Evolutionary conservation across 2,797 vertebrate species (phyloP).

Genomic region (Microctenopoma lineatum): DNA sequence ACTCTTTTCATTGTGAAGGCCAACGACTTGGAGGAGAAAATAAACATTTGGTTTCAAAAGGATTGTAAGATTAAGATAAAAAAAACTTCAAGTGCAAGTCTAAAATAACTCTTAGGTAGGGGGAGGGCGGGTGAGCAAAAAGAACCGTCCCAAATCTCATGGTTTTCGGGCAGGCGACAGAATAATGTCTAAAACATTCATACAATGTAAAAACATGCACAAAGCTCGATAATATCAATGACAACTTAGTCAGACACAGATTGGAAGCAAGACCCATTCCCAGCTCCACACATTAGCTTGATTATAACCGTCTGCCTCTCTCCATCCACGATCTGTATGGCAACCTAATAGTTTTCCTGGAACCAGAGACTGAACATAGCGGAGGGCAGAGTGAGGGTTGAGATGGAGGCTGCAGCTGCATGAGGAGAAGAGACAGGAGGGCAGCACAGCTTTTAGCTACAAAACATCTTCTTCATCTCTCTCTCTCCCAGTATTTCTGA

Average conservation of each 20-base stretch:
- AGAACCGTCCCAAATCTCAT: slow-evolving; percentile 23
- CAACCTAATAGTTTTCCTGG: slow-evolving; percentile 37
- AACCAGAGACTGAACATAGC: slow-evolving; percentile 23
- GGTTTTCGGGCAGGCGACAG: not conserved
- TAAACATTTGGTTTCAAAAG: slow-evolving; percentile 32
- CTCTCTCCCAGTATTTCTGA: slow-evolving; percentile 19
- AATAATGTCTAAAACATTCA: slow-evolving; percentile 5
- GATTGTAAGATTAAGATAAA: slow-evolving; percentile 21
- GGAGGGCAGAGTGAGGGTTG: not conserved
- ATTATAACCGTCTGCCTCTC: slow-evolving; percentile 29
- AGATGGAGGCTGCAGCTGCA: slow-evolving; percentile 19
- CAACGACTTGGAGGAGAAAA: slow-evolving; percentile 36
- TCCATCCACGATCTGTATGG: slow-evolving; percentile 36
- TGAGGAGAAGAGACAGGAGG: slow-evolving; percentile 17
- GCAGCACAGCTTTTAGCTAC: slow-evolving; percentile 32
- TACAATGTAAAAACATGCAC: not conserved
- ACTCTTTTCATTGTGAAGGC: slow-evolving; percentile 11
- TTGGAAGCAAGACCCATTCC: not conserved
- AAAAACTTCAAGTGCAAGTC: not conserved
- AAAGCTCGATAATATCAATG: not conserved
- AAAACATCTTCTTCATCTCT: slow-evolving; percentile 36
- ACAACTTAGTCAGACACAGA: slow-evolving; percentile 16
- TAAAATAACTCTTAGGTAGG: slow-evolving; percentile 11
- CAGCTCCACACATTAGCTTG: slow-evolving; percentile 37
- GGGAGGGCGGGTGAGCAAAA: slow-evolving; percentile 6